These are phyloP conservation scores for Nemopilema nomurai DNA, from an alignment of 30 jellyfish, hydroid and myxozoan genomes.

Conservation along the genomic window DNA sequence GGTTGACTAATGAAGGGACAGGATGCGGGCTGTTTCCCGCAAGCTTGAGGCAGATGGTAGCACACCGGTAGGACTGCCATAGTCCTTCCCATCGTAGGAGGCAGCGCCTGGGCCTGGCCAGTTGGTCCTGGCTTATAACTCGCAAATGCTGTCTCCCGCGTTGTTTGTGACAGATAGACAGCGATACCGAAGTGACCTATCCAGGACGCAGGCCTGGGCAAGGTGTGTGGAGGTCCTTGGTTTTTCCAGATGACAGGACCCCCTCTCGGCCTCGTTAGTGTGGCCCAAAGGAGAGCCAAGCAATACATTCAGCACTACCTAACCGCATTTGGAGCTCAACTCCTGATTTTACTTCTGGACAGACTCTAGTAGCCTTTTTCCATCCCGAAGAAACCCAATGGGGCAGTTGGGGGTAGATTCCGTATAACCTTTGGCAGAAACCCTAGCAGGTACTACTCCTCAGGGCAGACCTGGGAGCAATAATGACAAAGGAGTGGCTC, in stretches of 20 bases:
- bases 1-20: background rate
- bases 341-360: conserved; percentile 20
- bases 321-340: conserved; percentile 12
- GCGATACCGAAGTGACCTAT: conserved; percentile 49
- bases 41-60: background rate
- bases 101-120: conserved; percentile 36
- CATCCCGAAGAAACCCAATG: no score
- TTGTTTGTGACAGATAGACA: conserved; percentile 3
- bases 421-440: no score
- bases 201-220: conserved; percentile 50
- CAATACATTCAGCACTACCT: background rate
- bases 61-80: conserved; percentile 23
- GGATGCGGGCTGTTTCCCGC: background rate
- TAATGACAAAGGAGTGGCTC: no score
- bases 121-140: conserved; percentile 10
- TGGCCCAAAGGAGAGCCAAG: conserved; percentile 10
- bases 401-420: no score
- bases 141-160: conserved; percentile 34
- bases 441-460: no score
- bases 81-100: conserved; percentile 12
- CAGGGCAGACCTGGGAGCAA: no score
- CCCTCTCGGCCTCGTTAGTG: background rate
- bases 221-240: conserved; percentile 1
- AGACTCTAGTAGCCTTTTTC: conserved; percentile 12
- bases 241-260: conserved; percentile 28